A percentile compares a stretch with the other conserved stretches of the same genome.
Conservation (phyloP, 2,888 invertebrate genomes). For the Hemicrepidius hirtus region DNA sequence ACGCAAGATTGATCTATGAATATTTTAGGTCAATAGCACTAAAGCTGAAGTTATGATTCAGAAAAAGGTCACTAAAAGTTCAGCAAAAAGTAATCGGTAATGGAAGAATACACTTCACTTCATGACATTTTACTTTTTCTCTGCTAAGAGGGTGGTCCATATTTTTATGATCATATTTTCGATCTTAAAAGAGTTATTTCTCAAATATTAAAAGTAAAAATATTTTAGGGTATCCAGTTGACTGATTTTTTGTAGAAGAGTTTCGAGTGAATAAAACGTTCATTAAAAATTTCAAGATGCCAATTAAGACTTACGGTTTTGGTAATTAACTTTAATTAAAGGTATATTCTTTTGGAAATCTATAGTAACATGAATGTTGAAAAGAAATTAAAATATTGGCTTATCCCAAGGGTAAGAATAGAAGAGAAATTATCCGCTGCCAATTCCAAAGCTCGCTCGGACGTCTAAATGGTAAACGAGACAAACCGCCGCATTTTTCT, state of each 20-base stretch:
- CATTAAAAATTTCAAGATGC: too few species aligned
- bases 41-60: conserved; percentile 11
- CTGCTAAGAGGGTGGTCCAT: not conserved
- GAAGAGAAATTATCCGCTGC: conserved; percentile 25
- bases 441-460: conserved; percentile 22
- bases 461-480: conserved; percentile 26
- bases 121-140: conserved; percentile 5
- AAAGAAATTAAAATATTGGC: conserved; percentile 18
- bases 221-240: not conserved
- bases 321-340: not conserved
- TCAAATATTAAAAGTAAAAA: not conserved
- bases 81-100: conserved; percentile 10
- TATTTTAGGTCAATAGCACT: conserved; percentile 26
- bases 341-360: too few species aligned
- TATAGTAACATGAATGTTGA: not conserved
- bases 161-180: not conserved
- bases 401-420: conserved; percentile 16
- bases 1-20: conserved; percentile 33
- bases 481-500: conserved; percentile 26
- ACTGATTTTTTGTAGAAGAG: too few species aligned
- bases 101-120: not conserved
- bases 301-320: too few species aligned
- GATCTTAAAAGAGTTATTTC: not conserved
- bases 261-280: too few species aligned
- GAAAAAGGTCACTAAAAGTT: conserved; percentile 1